Conservation (phyloP, 2,797 vertebrate genomes). For the Falco peregrinus region DNA sequence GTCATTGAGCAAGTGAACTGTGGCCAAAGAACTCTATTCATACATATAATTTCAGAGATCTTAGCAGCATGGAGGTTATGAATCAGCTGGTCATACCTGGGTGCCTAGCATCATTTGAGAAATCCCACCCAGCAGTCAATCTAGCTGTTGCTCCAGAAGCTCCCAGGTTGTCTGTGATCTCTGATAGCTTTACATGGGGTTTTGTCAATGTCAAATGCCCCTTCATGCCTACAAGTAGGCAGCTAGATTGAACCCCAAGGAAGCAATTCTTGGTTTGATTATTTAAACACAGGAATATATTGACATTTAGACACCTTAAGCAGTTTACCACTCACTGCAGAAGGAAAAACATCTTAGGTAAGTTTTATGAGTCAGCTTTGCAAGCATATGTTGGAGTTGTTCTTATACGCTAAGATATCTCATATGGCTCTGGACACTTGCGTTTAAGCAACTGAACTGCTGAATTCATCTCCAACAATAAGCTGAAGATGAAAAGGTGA, state of each 20-base stretch:
- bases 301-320: background rate
- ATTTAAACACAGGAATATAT: background rate
- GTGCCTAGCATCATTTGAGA: background rate
- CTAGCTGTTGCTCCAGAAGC: background rate
- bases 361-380: background rate
- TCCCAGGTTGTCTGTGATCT: background rate
- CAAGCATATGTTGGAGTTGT: background rate
- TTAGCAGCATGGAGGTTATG: background rate
- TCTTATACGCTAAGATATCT: accelerated
- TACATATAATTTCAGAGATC: background rate
- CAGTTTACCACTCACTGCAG: background rate
- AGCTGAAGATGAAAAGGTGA: background rate
- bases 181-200: background rate
- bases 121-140: background rate
- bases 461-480: background rate
- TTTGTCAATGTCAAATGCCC: background rate
- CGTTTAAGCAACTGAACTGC: background rate
- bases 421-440: background rate
- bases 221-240: background rate
- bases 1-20: background rate
- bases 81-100: background rate
- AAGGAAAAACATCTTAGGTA: background rate
- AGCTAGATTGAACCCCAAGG: background rate
- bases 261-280: background rate
- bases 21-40: background rate